phyloP scores from a whole-genome alignment of 2,888 invertebrate species.

The Aporophyla nigra region DNA sequence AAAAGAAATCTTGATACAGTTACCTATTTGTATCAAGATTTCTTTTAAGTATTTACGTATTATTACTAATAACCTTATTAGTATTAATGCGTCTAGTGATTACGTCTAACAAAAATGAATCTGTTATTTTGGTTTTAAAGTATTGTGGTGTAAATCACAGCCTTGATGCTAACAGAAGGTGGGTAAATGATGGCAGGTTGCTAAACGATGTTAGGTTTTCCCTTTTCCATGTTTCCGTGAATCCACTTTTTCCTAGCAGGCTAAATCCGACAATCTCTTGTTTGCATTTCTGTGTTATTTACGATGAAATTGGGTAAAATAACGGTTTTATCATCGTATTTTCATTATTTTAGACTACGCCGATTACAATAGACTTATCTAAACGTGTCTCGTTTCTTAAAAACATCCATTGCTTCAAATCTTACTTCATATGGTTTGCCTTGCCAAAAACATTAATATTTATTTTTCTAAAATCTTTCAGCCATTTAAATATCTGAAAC shows the following conservation, averaged over 20 bases:
- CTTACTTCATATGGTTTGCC: not conserved
- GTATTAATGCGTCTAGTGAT: not conserved
- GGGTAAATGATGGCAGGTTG: not conserved
- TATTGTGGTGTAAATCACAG: not conserved
- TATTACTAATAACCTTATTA: no score
- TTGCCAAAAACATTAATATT: not conserved
- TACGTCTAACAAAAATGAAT: not conserved
- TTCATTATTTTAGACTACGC: not conserved
- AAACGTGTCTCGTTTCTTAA: not conserved
- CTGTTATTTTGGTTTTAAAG: not conserved
- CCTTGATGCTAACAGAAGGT: not conserved
- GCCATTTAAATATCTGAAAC: conserved; percentile 87
- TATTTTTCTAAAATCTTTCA: conserved; percentile 68
- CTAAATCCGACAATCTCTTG: not conserved
- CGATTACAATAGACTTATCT: not conserved
- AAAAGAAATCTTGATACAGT: not conserved
- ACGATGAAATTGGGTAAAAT: not conserved
- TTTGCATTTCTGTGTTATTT: not conserved
- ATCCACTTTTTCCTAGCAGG: not conserved
- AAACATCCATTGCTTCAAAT: not conserved
- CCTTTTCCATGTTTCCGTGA: no score
- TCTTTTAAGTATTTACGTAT: no score
- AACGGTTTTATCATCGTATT: no score
- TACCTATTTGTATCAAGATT: no score
- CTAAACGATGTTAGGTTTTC: no score